Percentiles rank a stretch among this genome's conserved stretches.
Evolutionary conservation across 2,113 vertebrate genomes (phyloP).

Genomic region (Proteles cristata): DNA sequence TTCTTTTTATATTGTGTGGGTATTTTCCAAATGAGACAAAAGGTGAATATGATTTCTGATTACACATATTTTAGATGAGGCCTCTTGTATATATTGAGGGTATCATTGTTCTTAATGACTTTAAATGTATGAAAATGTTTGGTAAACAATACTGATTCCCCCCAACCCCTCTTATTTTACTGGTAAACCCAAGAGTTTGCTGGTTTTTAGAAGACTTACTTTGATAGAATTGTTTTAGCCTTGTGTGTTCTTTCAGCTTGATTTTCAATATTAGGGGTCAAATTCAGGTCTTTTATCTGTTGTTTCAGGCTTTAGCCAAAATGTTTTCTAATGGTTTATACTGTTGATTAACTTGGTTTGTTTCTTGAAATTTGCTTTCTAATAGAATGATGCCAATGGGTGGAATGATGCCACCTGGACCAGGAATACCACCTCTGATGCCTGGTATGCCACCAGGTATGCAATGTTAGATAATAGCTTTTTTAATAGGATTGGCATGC

Average conservation of each 20-base stretch:
- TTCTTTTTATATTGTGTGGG: not conserved
- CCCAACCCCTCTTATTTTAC: not conserved
- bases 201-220: conserved; percentile 10
- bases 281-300: conserved; percentile 48
- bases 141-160: not conserved
- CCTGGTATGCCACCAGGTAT: conserved; percentile 90
- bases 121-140: conserved; percentile 28
- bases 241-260: conserved; percentile 44
- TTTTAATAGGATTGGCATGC: not conserved
- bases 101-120: not conserved
- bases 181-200: conserved; percentile 39
- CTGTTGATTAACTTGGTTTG: conserved; percentile 5
- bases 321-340: conserved; percentile 30
- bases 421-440: conserved; percentile 91
- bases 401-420: conserved; percentile 94
- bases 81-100: not conserved
- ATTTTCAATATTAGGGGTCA: conserved; percentile 49
- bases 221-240: conserved; percentile 34
- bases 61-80: not conserved
- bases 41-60: not conserved
- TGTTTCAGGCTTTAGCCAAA: conserved; percentile 63
- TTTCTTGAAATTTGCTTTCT: conserved; percentile 76
- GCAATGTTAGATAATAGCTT: conserved; percentile 15
- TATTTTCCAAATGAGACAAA: conserved; percentile 39
- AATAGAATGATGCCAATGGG: conserved; percentile 94